Conservation (phyloP, 2,888 invertebrate genomes). For the Athalia circularis region DNA sequence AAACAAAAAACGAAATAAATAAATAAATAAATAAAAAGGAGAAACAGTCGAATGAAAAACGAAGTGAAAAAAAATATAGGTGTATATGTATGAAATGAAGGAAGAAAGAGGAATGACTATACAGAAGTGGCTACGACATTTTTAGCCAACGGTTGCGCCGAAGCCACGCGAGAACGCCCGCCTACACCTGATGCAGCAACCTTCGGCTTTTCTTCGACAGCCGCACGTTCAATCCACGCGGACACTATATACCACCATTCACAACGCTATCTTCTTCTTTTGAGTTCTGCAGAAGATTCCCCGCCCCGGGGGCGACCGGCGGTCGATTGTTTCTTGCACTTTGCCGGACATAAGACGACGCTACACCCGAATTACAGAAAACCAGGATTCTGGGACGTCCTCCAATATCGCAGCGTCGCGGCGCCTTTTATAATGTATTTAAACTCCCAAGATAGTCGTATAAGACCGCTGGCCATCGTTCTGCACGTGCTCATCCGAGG, state of each 20-base stretch:
- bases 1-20: neutral
- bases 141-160: constrained; percentile 35
- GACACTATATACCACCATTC: neutral
- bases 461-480: neutral
- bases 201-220: constrained; percentile 9
- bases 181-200: constrained; percentile 1
- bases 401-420: constrained; percentile 23
- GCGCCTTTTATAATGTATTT: constrained; percentile 29
- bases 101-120: constrained; percentile 43
- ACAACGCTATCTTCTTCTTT: constrained; percentile 6
- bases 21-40: constrained; percentile 13
- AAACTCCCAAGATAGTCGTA: neutral
- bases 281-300: constrained; percentile 1
- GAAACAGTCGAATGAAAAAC: constrained; percentile 46
- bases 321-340: constrained; percentile 38
- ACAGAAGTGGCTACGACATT: constrained; percentile 43
- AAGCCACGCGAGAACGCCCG: constrained; percentile 28
- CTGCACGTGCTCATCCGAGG: neutral
- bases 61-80: constrained; percentile 46
- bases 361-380: constrained; percentile 22
- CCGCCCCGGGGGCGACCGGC: neutral
- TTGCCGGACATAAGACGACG: constrained; percentile 15
- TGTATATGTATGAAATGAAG: constrained; percentile 41
- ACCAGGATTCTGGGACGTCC: constrained; percentile 18
- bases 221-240: constrained; percentile 39